Evolutionary conservation across 2,797 vertebrate species (phyloP), one percentile per base, ranked within the genome.

Genomic region (Premnoplex brunnescens): DNA sequence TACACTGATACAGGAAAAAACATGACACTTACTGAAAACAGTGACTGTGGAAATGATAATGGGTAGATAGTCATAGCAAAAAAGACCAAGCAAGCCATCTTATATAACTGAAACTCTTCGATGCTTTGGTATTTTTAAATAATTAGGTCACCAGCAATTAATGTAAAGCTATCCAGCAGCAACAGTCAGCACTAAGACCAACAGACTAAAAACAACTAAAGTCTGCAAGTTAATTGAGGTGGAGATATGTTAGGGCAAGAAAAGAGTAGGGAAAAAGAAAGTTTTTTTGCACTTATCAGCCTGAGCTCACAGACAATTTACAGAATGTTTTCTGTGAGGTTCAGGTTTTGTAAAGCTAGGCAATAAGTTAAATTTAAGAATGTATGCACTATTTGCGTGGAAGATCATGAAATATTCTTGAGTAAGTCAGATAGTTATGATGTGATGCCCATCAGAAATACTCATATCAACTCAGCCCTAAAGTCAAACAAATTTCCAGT

Each of bases 391-490:
- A 37, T 84, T 86, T 85, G 62, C 68, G n/a, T 55, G 60, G 55
- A 81, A 96, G 97, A 96, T 94, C 36, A 96, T 54, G 8, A 82
- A 86, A 93, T 95, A 97, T 88, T 96, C 83, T 96, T 95, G 72
- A 97, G 74, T 69, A 91, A 67, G 82, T 97, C 96, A 97, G 88
- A 92, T 96, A 97, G 96, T 97, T 97, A 96, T 73, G 91, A 95
- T 79, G 77, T 49, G 87, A 96, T 94, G 71, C 71, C 85, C 77
- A 93, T 95, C 85, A 97, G 84, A 90, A 92, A 97, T 87, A 84
- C 9, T 92, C 84, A 88, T 54, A 87, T 96, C 91, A 96, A 46
- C 76, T 90, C 63, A 89, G 84, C 64, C 66, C 66, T 49, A 81
- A 63, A 80, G 36, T 91, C 73, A 95, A 97, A 94, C 41, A 92